Conservation (phyloP, 2,888 invertebrate species). For the Tipula vernalis region DNA sequence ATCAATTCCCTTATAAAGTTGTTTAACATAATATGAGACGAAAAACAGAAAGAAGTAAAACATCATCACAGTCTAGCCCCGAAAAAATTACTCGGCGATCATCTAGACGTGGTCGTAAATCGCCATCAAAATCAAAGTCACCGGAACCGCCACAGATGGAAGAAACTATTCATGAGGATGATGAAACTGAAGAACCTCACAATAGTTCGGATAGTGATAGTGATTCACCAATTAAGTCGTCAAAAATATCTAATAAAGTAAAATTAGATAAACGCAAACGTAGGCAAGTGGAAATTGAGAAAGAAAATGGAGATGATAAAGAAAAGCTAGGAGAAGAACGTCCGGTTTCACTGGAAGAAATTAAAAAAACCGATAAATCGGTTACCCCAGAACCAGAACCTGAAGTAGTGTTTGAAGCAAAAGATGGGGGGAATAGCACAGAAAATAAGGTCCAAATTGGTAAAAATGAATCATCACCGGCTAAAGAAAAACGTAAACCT, state of each 20-base stretch:
- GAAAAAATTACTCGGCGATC: slow-evolving; percentile 34
- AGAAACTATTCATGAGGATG: slow-evolving; percentile 20
- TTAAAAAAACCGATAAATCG: background rate
- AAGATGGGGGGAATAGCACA: background rate
- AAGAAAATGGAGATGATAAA: background rate
- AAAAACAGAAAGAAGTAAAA: slow-evolving; percentile 58
- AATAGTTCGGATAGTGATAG: slow-evolving; percentile 17
- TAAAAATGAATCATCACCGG: background rate
- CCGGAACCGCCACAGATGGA: slow-evolving; percentile 24
- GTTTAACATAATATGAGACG: slow-evolving; percentile 47
- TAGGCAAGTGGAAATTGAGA: slow-evolving; percentile 4
- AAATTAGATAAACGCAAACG: slow-evolving; percentile 9
- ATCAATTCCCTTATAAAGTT: background rate
- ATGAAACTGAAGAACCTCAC: slow-evolving; percentile 16
- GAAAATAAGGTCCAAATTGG: background rate
- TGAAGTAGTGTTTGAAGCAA: background rate
- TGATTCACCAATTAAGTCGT: slow-evolving; percentile 12
- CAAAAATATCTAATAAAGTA: background rate
- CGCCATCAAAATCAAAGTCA: slow-evolving; percentile 35
- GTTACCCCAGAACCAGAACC: background rate
- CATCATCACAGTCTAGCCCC: slow-evolving; percentile 46
- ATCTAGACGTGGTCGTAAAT: slow-evolving; percentile 35
- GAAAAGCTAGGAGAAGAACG: background rate
- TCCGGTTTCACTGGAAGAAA: background rate
- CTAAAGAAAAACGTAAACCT: background rate